Conservation (phyloP, 1,140 invertebrate genomes). For the Temnothorax curvispinosus region DNA sequence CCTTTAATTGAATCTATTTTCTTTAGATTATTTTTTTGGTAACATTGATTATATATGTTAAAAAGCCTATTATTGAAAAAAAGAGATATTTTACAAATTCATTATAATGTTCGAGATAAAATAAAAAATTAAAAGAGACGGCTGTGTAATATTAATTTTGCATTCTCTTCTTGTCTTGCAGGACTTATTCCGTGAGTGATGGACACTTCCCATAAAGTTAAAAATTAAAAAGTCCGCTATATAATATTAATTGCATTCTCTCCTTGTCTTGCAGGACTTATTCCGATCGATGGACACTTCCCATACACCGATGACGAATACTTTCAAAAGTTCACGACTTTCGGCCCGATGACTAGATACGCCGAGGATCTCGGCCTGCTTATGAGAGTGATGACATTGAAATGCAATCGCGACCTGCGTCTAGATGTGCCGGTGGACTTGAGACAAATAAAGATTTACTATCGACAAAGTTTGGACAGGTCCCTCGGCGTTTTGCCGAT, state of each 20-base stretch:
- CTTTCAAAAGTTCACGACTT: constrained; percentile 85
- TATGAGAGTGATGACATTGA: constrained; percentile 87
- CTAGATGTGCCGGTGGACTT: constrained; percentile 87
- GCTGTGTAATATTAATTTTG: neutral
- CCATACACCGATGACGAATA: constrained; percentile 85
- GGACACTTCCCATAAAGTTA: constrained; percentile 87
- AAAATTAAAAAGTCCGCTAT: neutral
- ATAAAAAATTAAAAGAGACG: neutral
- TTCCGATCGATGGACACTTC: constrained; percentile 87
- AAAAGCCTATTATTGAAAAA: neutral
- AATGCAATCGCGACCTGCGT: constrained; percentile 81
- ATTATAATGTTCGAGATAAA: neutral
- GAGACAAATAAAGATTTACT: constrained; percentile 88
- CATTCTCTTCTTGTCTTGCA: constrained; percentile 65
- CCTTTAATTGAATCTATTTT: neutral
- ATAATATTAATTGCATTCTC: neutral
- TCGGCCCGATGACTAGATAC: constrained; percentile 93
- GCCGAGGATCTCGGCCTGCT: constrained; percentile 90
- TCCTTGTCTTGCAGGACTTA: constrained; percentile 81
- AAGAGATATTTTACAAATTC: neutral
- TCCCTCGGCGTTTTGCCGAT: constrained; percentile 84
- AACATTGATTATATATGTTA: neutral
- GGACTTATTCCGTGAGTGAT: constrained; percentile 84
- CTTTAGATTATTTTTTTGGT: neutral
- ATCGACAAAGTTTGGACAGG: constrained; percentile 87